Evolutionary conservation across 1,140 invertebrate genomes (phyloP), one percentile per base, ranked within the genome.

Genomic region (Drosophila tristis): DNA sequence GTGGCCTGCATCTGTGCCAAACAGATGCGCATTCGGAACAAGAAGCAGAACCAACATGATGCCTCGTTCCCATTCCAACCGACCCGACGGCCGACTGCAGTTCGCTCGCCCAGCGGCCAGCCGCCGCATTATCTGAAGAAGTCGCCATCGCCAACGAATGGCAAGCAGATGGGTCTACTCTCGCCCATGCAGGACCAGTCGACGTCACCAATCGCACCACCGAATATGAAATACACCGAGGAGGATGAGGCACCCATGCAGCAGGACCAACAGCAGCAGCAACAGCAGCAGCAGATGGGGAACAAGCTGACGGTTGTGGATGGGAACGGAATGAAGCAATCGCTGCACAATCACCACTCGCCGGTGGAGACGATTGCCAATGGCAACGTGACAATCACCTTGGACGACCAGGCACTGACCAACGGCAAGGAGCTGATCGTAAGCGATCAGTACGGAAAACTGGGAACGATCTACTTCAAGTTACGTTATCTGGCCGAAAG

Each of bases 381-480:
- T 39, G 84, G 84, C 3, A 89, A 78, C 57, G 82, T 89, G 43
- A 87, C 84, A 60, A 89, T 87, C n/a, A 84, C 84, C 5, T 91
- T 93, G 72, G 93, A 93, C 5, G 86, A 84, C 87, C 72, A 75
- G 5, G 92, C 74, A 1, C 25, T 82, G 59, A 39, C 53, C 63
- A 86, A 86, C 9, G 82, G 82, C 45, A 78, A 92, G 91, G 92
- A 94, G 93, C 84, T 89, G 90, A 93, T 86, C 63, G 93, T 50
- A 23, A 61, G 56, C 53, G 90, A 91, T 64, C 90, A 93, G 39
- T 93, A 93, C 76, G 93, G 93, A 39, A 94, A 94, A 73, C 94
- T 98, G 48, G 98, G 98, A 1, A 96, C 96, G 57, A 93, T 99
- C 64, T 95, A 97, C 65, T 99, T 98, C 87, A 97, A 97, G 90